Evolutionary conservation across 2,888 invertebrate species (phyloP), one percentile per base, ranked within the genome.

Genomic region (Lymantria dispar): DNA sequence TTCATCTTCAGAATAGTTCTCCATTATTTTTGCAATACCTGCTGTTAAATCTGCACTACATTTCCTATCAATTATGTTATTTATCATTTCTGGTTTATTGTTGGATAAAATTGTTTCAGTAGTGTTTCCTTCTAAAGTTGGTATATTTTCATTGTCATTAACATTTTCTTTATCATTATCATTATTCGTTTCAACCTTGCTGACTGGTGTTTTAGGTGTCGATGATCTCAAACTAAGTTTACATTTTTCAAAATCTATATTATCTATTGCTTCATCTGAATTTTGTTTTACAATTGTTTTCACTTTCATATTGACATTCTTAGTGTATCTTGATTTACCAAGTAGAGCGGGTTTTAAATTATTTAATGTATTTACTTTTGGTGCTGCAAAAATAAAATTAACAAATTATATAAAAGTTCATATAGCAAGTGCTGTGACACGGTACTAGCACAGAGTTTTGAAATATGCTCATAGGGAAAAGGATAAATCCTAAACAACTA

Each of bases 1-100:
- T 12, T 86, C 87, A 74, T 84, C 80, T 59, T 87, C 89, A 7
- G 81, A 76, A 57, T 87, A 85, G 58, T 84, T 83, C 46, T 76
- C 78, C 1, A 82, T 77, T 45, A 80, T 78, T 62, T 78, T 78
- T 5, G 84, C 80, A 48, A 85, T 74, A 70, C 89, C 87, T 1
- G 84, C 83, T 0, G 78, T 60, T 7, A 70, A 60, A 48, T 70
- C 76, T 29, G 56, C 54, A 61, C 78, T 64, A 12, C 50, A 45
- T 43, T 59, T 60, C 50, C 59, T 66, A 44, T 56, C 48, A 22
- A 15, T 14, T 8, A 15, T 37, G 13, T 51, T 50, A 15, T 51
- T 50, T 39, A 33, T 15, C 5, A 15, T 31, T 22, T 55, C 54
- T 42, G 47, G 12, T 38, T 5, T 45, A 29, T 47, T 50, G 45